phyloP scores from a whole-genome alignment of 2,888 invertebrate species.

The Hyppa rectilinea region DNA sequence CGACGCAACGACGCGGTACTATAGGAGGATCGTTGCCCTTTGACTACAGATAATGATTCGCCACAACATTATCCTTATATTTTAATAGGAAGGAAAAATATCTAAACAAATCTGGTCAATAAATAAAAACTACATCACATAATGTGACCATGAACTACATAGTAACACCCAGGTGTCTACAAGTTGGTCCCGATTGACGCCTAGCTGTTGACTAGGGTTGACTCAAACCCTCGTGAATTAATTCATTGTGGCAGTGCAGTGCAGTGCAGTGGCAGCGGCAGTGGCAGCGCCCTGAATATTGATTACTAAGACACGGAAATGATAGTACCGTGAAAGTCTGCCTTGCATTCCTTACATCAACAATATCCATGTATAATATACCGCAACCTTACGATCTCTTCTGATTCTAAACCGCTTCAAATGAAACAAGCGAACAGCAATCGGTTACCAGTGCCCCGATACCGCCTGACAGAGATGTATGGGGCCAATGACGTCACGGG shows the following conservation, averaged over 20 bases:
- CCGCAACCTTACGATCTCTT: conserved; percentile 15
- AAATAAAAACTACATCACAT: background rate
- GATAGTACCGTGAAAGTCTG: background rate
- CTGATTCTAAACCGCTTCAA: conserved; percentile 38
- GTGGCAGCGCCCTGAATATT: conserved; percentile 45
- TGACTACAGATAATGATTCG: background rate
- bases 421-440: conserved; percentile 57
- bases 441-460: conserved; percentile 57
- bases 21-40: background rate
- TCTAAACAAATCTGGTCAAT: background rate
- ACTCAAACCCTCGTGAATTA: conserved; percentile 52
- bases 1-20: background rate
- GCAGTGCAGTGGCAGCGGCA: conserved; percentile 28
- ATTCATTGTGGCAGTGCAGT: too few relatives aligned
- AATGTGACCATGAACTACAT: background rate
- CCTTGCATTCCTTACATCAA: conserved; percentile 5
- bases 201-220: too few relatives aligned
- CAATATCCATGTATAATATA: background rate
- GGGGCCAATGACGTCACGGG: conserved; percentile 60
- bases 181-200: background rate
- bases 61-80: background rate
- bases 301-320: conserved; percentile 38
- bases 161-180: background rate
- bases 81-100: background rate
- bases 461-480: conserved; percentile 66